Base-by-base conservation (phyloP, 1,140 invertebrate species). In the Aphaenogaster floridana region DNA sequence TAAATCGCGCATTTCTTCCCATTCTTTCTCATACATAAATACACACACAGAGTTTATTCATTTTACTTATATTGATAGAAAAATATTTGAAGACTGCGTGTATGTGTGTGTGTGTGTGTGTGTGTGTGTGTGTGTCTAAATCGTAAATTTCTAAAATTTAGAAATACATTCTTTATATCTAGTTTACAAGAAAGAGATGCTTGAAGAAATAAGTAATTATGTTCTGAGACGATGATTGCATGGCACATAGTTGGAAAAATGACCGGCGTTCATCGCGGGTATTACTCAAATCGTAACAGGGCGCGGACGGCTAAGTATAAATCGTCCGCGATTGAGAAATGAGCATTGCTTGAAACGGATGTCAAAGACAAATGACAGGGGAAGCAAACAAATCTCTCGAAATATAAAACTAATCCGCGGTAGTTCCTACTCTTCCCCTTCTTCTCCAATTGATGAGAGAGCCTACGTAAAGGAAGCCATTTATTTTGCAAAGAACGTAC, bases 221-320 rank as follows among this genome's bases (percentile, higher is more conserved):
- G 21, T 5, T 45, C 34, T 17, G 3, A 59, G n/a, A 45, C 5
- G 34, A 2, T 3, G 48, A 66, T 66, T 36, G 61, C 17, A 50
- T 17, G 45, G 4, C 8, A 9, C 21, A 72, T 39, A 36, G 7
- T 36, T 42, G 6, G 54, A 74, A 59, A 83, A 74, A 61, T 48
- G 21, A 50, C 1, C 7, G 52, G 15, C 11, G 48, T 34, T 79
- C 45, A 79, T 66, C 45, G 42, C 59, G 45, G 5, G 1, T 45
- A 39, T 59, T 50, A 34, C 28, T 83, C 80, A 83, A 21, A 74
- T 74, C 9, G 42, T 42, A 36, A 72, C 9, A 34, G 78, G 48
- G 28, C 17, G 42, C 17, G 45, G 7, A 52, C 17, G n/a, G 42
- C 48, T 1, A 50, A 48, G 36, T 36, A 72, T 83, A 83, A 83